Percentiles rank a stretch among this genome's conserved stretches.
phyloP scores from a whole-genome alignment of 2,797 vertebrate species.

The Falco concolor region DNA sequence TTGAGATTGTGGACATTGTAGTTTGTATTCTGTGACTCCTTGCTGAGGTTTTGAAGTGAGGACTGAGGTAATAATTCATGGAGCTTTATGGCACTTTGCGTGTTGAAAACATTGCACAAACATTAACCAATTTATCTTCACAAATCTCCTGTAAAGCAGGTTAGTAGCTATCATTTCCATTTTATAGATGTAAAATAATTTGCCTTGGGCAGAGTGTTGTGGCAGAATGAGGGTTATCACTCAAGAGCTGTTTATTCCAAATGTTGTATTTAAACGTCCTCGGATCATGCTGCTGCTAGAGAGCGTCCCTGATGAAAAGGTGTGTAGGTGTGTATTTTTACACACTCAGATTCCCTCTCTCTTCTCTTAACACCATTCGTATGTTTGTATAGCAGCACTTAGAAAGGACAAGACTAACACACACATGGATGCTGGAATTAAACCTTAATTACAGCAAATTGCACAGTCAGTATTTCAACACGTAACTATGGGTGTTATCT shows the following conservation, averaged over 20 bases:
- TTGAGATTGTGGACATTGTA: neutral
- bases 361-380: neutral
- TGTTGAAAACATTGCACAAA: constrained; percentile 4
- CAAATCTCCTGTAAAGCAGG: constrained; percentile 28
- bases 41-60: neutral
- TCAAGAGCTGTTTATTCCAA: neutral
- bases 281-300: neutral
- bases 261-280: neutral
- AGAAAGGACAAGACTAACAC: neutral
- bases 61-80: neutral
- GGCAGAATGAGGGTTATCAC: neutral
- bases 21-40: neutral
- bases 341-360: neutral
- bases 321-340: neutral
- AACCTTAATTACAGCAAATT: neutral
- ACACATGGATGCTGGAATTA: neutral
- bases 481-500: neutral
- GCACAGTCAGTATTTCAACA: neutral
- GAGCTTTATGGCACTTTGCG: neutral
- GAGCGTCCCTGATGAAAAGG: neutral
- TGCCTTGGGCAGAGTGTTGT: neutral
- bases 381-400: neutral
- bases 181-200: constrained; percentile 45
- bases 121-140: constrained; percentile 8
- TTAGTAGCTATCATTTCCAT: constrained; percentile 12